phyloP scores from a whole-genome alignment of 1,140 invertebrate species.

The Philotrypesis tridentata region DNA sequence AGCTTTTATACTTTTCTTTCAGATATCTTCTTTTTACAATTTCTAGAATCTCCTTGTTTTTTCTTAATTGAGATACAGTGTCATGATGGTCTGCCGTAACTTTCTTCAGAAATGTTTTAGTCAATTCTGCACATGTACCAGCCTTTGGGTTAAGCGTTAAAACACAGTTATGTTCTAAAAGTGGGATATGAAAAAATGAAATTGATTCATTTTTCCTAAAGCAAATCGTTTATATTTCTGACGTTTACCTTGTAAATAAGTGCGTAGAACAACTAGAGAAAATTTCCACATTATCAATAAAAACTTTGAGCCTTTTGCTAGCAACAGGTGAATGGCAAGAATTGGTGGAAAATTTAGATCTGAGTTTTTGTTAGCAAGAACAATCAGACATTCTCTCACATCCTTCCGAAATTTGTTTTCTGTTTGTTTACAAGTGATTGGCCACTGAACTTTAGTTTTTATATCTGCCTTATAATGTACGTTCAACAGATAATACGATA shows the following conservation, averaged over 20 bases:
- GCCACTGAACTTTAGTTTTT: conserved; percentile 72
- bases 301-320: conserved; percentile 64
- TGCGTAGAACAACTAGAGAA: conserved; percentile 57
- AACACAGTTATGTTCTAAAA: conserved; percentile 35
- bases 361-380: conserved; percentile 60
- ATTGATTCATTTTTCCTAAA: conserved; percentile 28
- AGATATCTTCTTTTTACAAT: conserved; percentile 43
- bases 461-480: conserved; percentile 69
- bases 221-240: neutral
- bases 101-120: conserved; percentile 54
- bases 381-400: conserved; percentile 60
- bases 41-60: conserved; percentile 49
- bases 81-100: conserved; percentile 40
- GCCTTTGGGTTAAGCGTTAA: conserved; percentile 52
- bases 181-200: conserved; percentile 30
- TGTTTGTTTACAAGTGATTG: conserved; percentile 70
- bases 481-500: conserved; percentile 71
- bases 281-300: conserved; percentile 64
- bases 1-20: conserved; percentile 54
- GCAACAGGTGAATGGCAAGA: conserved; percentile 59
- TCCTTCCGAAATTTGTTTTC: conserved; percentile 70
- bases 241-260: conserved; percentile 55
- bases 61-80: conserved; percentile 40
- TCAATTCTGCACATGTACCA: conserved; percentile 48
- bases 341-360: conserved; percentile 62